Percentiles rank a stretch among this genome's conserved stretches.
Conservation (phyloP, 2,113 vertebrate genomes). For the Empidonax alnorum region DNA sequence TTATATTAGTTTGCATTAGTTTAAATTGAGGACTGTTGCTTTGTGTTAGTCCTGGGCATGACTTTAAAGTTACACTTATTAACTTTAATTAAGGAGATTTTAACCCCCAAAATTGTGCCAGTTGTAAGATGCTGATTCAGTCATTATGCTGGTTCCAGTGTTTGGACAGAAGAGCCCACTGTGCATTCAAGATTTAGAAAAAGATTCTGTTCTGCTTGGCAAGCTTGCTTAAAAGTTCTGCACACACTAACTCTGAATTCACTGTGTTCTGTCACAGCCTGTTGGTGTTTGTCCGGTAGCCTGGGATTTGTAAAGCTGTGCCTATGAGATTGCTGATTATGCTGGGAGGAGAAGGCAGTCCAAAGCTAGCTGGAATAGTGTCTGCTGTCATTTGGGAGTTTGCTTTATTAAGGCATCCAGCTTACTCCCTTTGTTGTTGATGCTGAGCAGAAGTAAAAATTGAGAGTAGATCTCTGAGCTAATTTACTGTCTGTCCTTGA, state of each 20-base stretch:
- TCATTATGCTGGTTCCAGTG: background rate
- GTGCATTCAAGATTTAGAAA: background rate
- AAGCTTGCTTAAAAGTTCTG: background rate
- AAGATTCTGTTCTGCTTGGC: background rate
- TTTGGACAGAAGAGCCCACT: background rate
- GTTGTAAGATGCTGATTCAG: background rate
- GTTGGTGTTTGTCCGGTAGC: background rate
- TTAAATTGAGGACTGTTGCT: background rate
- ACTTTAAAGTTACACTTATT: background rate
- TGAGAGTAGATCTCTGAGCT: background rate
- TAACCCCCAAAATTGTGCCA: background rate
- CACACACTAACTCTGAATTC: background rate
- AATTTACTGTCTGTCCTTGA: conserved; percentile 6
- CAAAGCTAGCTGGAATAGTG: background rate
- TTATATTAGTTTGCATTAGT: background rate
- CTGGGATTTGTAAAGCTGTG: conserved; percentile 30
- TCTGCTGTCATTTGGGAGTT: conserved; percentile 2
- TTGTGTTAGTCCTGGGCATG: background rate
- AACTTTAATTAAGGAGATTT: background rate
- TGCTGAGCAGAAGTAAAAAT: background rate
- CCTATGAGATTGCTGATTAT: background rate
- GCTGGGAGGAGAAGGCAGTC: background rate
- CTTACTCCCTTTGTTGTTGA: background rate
- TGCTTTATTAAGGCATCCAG: background rate
- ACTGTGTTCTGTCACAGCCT: background rate